Percentiles rank a stretch among this genome's conserved stretches.
These are phyloP conservation scores for Diplodus puntazzo DNA, from an alignment of 2,797 vertebrate species.

Conservation along the genomic window DNA sequence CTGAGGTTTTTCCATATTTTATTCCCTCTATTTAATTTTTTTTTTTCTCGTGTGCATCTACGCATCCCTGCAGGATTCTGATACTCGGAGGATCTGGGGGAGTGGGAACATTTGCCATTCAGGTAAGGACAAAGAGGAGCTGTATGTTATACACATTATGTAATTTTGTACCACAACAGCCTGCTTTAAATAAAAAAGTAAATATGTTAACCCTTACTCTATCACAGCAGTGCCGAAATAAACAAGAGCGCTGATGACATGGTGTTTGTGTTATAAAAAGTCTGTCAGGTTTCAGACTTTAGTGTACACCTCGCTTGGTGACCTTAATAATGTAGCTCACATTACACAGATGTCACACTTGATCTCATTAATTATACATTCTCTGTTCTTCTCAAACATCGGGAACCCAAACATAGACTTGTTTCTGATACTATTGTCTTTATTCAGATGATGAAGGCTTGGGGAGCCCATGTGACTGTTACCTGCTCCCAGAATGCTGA, in stretches of 20 bases:
- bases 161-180: neutral
- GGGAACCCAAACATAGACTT: neutral
- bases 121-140: conserved; percentile 82
- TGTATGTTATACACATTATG: neutral
- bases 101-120: conserved; percentile 95
- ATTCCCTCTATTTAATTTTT: too few species aligned
- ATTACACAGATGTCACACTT: conserved; percentile 24
- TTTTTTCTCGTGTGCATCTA: neutral
- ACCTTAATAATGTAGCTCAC: conserved; percentile 35
- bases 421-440: neutral
- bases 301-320: neutral
- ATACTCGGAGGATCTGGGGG: conserved; percentile 96
- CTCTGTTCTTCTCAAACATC: conserved; percentile 18
- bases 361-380: conserved; percentile 30
- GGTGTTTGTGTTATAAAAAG: neutral
- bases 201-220: neutral
- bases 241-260: neutral
- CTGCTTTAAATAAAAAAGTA: neutral
- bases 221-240: neutral
- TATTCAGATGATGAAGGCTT: conserved; percentile 92
- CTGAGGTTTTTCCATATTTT: too few species aligned
- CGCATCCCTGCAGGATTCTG: conserved; percentile 86
- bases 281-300: conserved; percentile 11
- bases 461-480: conserved; percentile 94
- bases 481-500: conserved; percentile 94